Evolutionary conservation across 2,797 vertebrate genomes (phyloP), one percentile per base, ranked within the genome.

Genomic region (Oreochromis mossambicus): DNA sequence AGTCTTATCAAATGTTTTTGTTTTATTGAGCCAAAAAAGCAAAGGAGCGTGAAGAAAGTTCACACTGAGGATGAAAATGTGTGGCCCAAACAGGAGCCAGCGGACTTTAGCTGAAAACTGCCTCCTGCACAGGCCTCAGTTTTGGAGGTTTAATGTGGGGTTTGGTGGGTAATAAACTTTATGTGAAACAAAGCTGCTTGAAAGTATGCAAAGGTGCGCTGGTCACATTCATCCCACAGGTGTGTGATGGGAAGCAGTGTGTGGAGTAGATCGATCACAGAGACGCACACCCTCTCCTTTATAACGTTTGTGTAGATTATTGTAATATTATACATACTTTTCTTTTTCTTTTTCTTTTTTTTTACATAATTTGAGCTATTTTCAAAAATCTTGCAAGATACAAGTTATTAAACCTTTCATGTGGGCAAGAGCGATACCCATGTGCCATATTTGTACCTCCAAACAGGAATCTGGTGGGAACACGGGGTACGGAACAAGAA

Each of bases 121-220:
- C 70, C 15, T 80, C 54, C 68, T 63, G 54, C 24, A 7, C 14
- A 6, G 6, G 15, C 43, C 11, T 12, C 12, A 21, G 10, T 80
- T 32, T 70, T 9, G 7, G n/a, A n/a, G 56, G 83, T 41, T 86
- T 77, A 83, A 81, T 78, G 80, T 77, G 79, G 61, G 32, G 32
- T 84, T 50, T 80, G 38, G 12, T 12, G 32, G 61, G 77, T 82
- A 82, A 84, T 66, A 55, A 80, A 86, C 21, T 58, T 15, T 1
- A n/a, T 9, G 41, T 76, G 77, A 43, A 83, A 66, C 50, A 21
- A 56, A 76, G 66, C 56, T 54, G 15, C 4, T 76, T 61, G 55
- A 81, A 86, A 84, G 82, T 84, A 79, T 90, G 83, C 81, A 78
- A 8, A 83, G 73, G 43, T 78, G 66, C 8, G 26, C 54, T 8